These are phyloP conservation scores for Tetranychus piercei DNA, from an alignment of 2,888 invertebrate genomes.

Conservation along the genomic window DNA sequence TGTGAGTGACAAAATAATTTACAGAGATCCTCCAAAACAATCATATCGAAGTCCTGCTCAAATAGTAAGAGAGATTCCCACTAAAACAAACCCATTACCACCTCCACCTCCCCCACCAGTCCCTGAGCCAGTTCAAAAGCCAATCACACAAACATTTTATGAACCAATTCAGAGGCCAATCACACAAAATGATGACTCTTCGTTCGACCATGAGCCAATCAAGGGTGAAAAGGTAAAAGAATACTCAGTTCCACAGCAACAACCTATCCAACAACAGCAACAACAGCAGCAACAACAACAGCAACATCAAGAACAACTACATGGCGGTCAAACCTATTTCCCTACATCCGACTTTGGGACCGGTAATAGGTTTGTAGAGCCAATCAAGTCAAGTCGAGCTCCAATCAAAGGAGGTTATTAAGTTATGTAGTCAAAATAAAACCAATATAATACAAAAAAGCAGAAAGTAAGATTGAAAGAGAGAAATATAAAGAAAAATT, in stretches of 20 bases:
- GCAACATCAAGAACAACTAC: not conserved
- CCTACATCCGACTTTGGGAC: not conserved
- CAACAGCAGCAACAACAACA: not conserved
- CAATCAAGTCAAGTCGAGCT: not conserved
- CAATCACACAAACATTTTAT: not conserved
- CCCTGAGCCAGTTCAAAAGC: not conserved
- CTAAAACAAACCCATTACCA: not conserved
- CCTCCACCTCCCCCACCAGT: not conserved
- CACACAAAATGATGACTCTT: not conserved
- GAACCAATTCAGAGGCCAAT: not conserved
- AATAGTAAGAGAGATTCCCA: not conserved
- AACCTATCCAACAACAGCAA: not conserved
- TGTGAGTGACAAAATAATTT: not conserved
- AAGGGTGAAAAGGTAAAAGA: not conserved
- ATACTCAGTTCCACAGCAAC: not conserved
- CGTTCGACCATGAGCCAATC: not conserved
- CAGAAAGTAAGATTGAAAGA: not conserved
- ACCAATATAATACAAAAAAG: not conserved
- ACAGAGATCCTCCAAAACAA: not conserved
- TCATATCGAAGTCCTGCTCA: slow-evolving; percentile 8
- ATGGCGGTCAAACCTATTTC: not conserved
- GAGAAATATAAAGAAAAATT: too few species aligned
- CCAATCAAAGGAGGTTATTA: slow-evolving; percentile 1
- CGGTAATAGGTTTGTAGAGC: not conserved
- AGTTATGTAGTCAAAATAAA: not conserved